phyloP scores from a whole-genome alignment of 2,888 invertebrate species.

The Endomychus coccineus region DNA sequence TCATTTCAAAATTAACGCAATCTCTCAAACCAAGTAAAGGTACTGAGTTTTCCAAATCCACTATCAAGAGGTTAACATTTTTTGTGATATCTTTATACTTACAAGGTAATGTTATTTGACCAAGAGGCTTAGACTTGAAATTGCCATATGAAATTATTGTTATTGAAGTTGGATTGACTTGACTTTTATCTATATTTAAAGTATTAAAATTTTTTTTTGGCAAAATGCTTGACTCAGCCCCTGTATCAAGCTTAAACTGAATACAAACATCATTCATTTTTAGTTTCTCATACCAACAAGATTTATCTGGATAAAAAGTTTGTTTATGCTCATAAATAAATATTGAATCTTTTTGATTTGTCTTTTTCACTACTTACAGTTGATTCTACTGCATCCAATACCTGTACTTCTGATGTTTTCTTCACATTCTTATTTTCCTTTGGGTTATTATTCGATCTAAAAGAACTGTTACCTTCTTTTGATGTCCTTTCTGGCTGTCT shows the following conservation, averaged over 20 bases:
- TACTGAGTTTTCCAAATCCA: slow-evolving; percentile 1
- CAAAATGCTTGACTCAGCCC: slow-evolving; percentile 11
- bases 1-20: background rate
- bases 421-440: no score
- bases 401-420: no score
- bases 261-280: slow-evolving; percentile 4
- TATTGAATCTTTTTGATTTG: no score
- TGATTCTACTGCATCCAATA: no score
- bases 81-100: background rate
- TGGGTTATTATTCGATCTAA: no score
- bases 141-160: slow-evolving; percentile 13
- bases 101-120: background rate
- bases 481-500: no score
- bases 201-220: slow-evolving; percentile 7
- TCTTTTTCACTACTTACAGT: no score
- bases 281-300: slow-evolving; percentile 5
- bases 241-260: slow-evolving; percentile 11
- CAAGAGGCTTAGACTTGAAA: slow-evolving; percentile 11
- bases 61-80: background rate
- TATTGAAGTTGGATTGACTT: slow-evolving; percentile 3
- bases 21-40: slow-evolving; percentile 1
- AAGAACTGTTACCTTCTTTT: no score
- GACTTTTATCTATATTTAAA: slow-evolving; percentile 1
- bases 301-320: no score
- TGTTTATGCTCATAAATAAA: no score